Percentiles rank a stretch among this genome's conserved stretches.
Conservation (phyloP, 1,140 invertebrate genomes). For the Melitaea cinxia region DNA sequence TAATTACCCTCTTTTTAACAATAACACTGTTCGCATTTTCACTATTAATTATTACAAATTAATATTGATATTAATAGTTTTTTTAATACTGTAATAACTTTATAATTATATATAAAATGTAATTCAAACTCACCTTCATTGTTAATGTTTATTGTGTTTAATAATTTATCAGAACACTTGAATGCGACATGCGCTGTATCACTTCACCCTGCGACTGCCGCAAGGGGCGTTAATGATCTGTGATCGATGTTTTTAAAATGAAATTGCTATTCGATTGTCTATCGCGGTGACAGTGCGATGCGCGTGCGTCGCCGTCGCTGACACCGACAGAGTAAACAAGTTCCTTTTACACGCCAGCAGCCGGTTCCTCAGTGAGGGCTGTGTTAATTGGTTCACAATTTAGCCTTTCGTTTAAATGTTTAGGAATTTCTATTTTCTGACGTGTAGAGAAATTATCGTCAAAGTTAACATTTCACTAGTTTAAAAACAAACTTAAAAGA, state of each 20-base stretch:
- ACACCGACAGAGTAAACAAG: slow-evolving; percentile 40
- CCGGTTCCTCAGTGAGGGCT: slow-evolving; percentile 33
- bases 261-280: slow-evolving; percentile 27
- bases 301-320: slow-evolving; percentile 34
- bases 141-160: neutral
- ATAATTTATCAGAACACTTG: slow-evolving; percentile 12
- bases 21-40: neutral
- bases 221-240: slow-evolving; percentile 31
- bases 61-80: neutral
- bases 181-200: slow-evolving; percentile 16
- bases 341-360: slow-evolving; percentile 33
- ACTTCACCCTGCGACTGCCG: slow-evolving; percentile 25
- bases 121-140: slow-evolving; percentile 30
- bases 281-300: slow-evolving; percentile 19
- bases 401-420: slow-evolving; percentile 4
- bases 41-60: neutral
- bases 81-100: neutral
- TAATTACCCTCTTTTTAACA: slow-evolving; percentile 15
- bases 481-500: too few relatives aligned
- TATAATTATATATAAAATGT: neutral
- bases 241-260: slow-evolving; percentile 25
- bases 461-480: too few relatives aligned
- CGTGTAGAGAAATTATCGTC: neutral
- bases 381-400: slow-evolving; percentile 28
- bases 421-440: neutral